Base-by-base conservation (phyloP, 23 tunicate species). In the Trididemnum clinides region DNA sequence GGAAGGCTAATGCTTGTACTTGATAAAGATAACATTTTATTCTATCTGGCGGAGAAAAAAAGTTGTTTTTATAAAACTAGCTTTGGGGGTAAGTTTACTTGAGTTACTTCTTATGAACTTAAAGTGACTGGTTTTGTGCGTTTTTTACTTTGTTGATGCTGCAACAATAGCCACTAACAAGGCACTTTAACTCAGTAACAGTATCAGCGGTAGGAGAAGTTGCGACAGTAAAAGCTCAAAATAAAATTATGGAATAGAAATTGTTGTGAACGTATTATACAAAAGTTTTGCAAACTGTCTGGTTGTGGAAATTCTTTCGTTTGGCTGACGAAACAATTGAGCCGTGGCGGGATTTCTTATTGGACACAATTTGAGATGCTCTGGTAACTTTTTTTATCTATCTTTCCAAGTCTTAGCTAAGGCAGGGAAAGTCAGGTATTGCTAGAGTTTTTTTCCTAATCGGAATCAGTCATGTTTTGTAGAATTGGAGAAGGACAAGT, bases 341-440 rank as follows among this genome's bases (percentile, higher is more conserved):
- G 66, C 66, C 66, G 66, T 59, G 66, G 66, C 25, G 66, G 22
- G 25, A 59, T 59, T 59, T 59, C 25, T 59, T 59, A 59, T n/a
- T 28, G 22, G 25, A 59, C 66, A 59, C 66, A 59, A 59, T 59
- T 59, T 25, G 5, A n/a, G 25, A 59, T 59, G 66, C 66, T 59
- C 66, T 59, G 20, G 66, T 59, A 28, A 59, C 66, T 59, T 59
- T 28, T 59, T 59, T 59, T 59, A n/a, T 59, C 66, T 19, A 19
- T 10, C 66, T 59, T 59, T 59, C 25, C 25, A 59, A 25, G 25
- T 28, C 66, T 59, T 59, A 28, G 66, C 66, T 59, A 59, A 19
- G 66, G 25, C 66, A 59, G 3, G 66, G 66, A 59, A 10, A 59
- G 66, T 59, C 66, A 59, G 66, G 66, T 59, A 59, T 59, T 59